Evolutionary conservation across 2,113 vertebrate genomes (phyloP).

Genomic region (Triplophysa siluroides): DNA sequence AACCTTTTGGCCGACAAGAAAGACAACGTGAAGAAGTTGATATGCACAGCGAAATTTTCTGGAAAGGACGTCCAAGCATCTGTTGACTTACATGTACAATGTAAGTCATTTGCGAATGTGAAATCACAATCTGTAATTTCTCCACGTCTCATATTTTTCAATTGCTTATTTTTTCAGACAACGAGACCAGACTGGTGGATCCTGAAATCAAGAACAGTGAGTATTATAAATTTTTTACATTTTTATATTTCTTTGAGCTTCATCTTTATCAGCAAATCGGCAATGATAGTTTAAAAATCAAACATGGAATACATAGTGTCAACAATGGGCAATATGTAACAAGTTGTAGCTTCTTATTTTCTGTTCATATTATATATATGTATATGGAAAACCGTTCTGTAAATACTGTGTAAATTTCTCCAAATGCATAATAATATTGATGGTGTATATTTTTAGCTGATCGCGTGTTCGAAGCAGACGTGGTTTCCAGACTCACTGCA

Average conservation of each 20-base stretch:
- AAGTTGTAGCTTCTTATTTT: no score
- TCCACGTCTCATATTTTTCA: neutral
- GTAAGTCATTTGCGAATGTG: slow-evolving; percentile 48
- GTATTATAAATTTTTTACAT: neutral
- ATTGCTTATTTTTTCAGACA: slow-evolving; percentile 17
- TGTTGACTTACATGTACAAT: slow-evolving; percentile 52
- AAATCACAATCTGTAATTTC: neutral
- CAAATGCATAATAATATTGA: no score
- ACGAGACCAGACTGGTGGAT: slow-evolving; percentile 31
- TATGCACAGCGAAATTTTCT: slow-evolving; percentile 57
- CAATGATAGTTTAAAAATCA: no score
- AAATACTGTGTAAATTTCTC: no score
- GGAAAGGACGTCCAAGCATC: slow-evolving; percentile 50
- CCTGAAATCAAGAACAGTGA: slow-evolving; percentile 47
- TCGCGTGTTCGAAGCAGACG: slow-evolving; percentile 44
- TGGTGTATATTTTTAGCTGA: slow-evolving; percentile 20
- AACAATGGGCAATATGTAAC: no score
- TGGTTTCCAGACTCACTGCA: slow-evolving; percentile 58
- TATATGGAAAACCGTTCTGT: no score
- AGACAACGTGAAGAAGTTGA: slow-evolving; percentile 59
- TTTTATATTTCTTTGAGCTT: no score
- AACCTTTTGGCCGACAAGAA: slow-evolving; percentile 57
- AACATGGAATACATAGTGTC: no score
- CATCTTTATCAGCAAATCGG: no score
- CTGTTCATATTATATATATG: no score